Evolutionary conservation across 2,113 vertebrate species (phyloP).

Genomic region (Lutjanus erythropterus): DNA sequence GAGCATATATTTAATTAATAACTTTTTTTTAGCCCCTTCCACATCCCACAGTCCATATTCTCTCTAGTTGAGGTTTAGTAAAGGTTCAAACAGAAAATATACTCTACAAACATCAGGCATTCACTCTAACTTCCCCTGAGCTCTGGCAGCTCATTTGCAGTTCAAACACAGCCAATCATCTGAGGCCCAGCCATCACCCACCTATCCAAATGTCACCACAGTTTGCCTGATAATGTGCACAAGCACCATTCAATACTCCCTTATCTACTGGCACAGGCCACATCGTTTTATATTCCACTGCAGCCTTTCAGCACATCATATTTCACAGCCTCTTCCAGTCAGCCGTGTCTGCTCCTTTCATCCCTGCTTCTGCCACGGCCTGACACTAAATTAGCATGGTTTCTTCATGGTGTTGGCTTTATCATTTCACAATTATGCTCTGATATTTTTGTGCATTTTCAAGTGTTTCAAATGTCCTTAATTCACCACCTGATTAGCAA

Average conservation of each 20-base stretch:
- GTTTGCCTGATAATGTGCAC: constrained; percentile 40
- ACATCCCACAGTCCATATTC: no score
- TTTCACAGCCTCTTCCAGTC: background rate
- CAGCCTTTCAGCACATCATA: constrained; percentile 1
- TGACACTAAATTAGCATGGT: background rate
- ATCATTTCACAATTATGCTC: background rate
- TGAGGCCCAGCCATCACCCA: background rate
- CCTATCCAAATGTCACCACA: constrained; percentile 11
- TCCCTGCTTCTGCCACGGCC: background rate
- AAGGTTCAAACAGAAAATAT: background rate
- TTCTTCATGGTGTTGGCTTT: background rate
- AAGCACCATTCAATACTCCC: constrained; percentile 25
- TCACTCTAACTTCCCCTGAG: background rate
- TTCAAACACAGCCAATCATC: constrained; percentile 7
- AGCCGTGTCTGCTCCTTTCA: background rate
- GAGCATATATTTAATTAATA: no score
- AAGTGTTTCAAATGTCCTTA: background rate
- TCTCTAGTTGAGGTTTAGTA: background rate
- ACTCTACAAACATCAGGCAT: background rate
- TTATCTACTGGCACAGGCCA: constrained; percentile 45
- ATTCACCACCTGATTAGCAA: background rate
- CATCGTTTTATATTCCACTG: background rate
- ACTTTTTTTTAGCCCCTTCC: no score
- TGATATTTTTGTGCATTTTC: background rate
- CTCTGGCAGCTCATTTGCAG: background rate